Percentiles rank a stretch among this genome's conserved stretches.
Evolutionary conservation across 2,113 vertebrate species (phyloP).

Genomic region (Meriones unguiculatus): DNA sequence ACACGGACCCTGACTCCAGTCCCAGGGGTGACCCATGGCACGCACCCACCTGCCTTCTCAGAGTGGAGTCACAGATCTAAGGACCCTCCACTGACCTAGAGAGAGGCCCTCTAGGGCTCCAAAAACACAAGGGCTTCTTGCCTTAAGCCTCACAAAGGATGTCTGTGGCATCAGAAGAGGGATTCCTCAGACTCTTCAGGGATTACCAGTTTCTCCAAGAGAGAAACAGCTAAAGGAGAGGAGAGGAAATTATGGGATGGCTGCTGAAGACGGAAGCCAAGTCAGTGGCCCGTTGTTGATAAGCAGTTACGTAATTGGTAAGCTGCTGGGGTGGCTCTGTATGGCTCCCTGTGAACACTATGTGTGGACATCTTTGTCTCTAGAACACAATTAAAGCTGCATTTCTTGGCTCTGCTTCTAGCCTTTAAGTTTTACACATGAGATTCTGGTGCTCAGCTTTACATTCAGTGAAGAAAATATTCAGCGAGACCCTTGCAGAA

Average conservation of each 20-base stretch:
- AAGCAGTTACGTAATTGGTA: neutral
- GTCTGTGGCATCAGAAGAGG: neutral
- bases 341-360: rapidly evolving
- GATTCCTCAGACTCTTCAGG: neutral
- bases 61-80: neutral
- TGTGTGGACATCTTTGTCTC: rapidly evolving
- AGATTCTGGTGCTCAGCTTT: neutral
- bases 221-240: neutral
- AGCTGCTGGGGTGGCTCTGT: rapidly evolving
- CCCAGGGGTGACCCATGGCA: neutral
- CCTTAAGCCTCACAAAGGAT: too few species aligned
- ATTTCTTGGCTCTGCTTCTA: neutral
- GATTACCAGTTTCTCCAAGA: neutral
- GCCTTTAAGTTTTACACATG: neutral
- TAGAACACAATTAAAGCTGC: neutral
- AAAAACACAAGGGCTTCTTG: neutral
- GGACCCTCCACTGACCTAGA: neutral
- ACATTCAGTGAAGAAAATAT: neutral
- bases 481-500: neutral
- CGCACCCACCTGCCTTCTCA: neutral
- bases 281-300: rapidly evolving
- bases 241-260: neutral
- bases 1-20: too few species aligned
- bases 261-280: neutral
- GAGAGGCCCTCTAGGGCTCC: neutral